Conservation (phyloP, 1,140 invertebrate species). For the Bombus consobrinus region DNA sequence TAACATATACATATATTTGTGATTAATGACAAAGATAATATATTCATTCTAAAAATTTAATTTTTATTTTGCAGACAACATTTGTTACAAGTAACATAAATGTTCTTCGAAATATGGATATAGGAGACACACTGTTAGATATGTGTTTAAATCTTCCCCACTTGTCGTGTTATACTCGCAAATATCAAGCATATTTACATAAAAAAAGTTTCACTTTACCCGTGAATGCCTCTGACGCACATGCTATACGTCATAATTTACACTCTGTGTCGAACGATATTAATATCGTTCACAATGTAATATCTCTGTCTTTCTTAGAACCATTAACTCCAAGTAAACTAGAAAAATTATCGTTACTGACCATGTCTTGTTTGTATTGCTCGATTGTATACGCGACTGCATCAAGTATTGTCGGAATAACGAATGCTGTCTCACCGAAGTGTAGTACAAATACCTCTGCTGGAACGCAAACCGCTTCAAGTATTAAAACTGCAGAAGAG, state of each 20-base stretch:
- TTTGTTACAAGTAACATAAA: constrained; percentile 83
- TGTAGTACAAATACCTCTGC: constrained; percentile 78
- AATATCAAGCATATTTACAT: constrained; percentile 87
- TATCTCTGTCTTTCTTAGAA: constrained; percentile 93
- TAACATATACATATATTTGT: background rate
- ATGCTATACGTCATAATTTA: constrained; percentile 88
- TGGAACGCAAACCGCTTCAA: constrained; percentile 77
- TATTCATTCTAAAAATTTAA: constrained; percentile 6
- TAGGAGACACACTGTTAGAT: constrained; percentile 91
- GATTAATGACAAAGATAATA: background rate
- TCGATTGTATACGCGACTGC: constrained; percentile 89
- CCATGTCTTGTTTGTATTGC: constrained; percentile 91
- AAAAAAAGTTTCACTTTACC: constrained; percentile 87
- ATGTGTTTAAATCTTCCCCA: constrained; percentile 90
- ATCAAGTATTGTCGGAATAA: constrained; percentile 86
- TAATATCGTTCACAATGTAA: constrained; percentile 90
- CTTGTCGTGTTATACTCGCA: constrained; percentile 88
- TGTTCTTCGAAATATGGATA: constrained; percentile 87
- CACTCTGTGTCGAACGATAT: constrained; percentile 92
- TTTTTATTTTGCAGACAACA: constrained; percentile 76
- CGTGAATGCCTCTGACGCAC: constrained; percentile 89
- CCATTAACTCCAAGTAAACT: constrained; percentile 92
- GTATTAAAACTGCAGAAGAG: constrained; percentile 85
- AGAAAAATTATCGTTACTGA: constrained; percentile 89
- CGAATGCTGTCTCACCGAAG: constrained; percentile 86